Percentiles rank a stretch among this genome's conserved stretches.
Evolutionary conservation across 2,113 vertebrate species (phyloP).

Genomic region (Baryphthengus martii): DNA sequence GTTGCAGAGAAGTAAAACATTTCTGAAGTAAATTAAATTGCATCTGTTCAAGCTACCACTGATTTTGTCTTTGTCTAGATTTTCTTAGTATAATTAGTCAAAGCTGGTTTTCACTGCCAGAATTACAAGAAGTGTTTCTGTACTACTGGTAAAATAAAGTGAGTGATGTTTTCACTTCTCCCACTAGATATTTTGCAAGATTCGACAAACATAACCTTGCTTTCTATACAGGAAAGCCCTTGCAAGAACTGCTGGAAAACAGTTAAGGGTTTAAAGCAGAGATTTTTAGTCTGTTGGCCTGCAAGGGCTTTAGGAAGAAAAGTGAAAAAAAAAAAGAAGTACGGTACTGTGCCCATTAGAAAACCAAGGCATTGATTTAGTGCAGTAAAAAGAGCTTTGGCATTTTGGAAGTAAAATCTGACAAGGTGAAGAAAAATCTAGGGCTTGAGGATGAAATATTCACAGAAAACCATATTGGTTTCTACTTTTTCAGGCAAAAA

Average conservation of each 20-base stretch:
- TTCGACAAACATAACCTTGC: neutral
- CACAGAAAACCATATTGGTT: neutral
- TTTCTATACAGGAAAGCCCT: neutral
- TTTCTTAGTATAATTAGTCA: neutral
- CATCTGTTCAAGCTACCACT: neutral
- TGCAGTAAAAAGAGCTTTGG: neutral
- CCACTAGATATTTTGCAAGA: neutral
- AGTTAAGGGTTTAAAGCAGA: neutral
- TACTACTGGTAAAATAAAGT: neutral
- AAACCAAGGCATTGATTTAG: neutral
- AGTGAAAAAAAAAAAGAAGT: neutral
- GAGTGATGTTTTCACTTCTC: neutral
- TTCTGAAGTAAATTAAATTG: conserved; percentile 10
- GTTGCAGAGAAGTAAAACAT: conserved; percentile 1
- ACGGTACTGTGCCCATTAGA: neutral
- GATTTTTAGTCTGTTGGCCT: neutral
- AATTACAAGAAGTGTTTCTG: neutral
- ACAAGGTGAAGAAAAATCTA: neutral
- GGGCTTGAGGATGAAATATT: neutral
- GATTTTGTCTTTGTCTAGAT: neutral
- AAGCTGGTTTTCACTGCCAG: neutral
- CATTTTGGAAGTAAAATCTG: neutral
- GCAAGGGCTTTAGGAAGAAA: neutral
- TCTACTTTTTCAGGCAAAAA: neutral
- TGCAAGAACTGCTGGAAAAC: neutral